Evolutionary conservation across 2,888 invertebrate species (phyloP).

Genomic region (Heliconius ethilla): DNA sequence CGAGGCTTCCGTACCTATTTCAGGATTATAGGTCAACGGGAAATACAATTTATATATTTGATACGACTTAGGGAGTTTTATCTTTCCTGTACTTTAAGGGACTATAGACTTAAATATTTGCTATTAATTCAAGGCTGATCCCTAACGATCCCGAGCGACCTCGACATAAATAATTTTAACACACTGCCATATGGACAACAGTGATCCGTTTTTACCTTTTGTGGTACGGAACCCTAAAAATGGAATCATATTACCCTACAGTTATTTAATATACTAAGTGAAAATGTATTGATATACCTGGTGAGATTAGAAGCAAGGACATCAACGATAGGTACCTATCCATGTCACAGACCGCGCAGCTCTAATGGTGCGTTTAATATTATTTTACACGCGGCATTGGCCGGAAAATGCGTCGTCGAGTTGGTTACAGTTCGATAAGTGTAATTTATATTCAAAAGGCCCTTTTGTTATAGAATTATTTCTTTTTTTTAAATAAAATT

Average conservation of each 20-base stretch:
- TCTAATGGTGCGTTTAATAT: conserved; percentile 75
- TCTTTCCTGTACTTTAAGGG: too few relatives aligned
- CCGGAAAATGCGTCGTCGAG: conserved; percentile 42
- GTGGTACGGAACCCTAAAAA: too few relatives aligned
- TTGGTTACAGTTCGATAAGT: conserved; percentile 19
- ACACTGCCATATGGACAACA: too few relatives aligned
- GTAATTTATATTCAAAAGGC: neutral
- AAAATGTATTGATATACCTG: conserved; percentile 25
- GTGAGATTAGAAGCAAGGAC: conserved; percentile 60
- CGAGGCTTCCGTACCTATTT: too few relatives aligned
- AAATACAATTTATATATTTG: too few relatives aligned
- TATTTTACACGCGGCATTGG: conserved; percentile 61
- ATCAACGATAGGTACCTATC: conserved; percentile 52
- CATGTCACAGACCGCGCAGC: conserved; percentile 66
- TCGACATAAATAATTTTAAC: too few relatives aligned
- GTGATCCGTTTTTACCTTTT: too few relatives aligned
- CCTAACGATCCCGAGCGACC: too few relatives aligned
- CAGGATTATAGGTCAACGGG: too few relatives aligned
- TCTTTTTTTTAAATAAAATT: neutral
- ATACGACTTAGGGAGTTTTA: too few relatives aligned
- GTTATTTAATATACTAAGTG: neutral
- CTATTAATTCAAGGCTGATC: too few relatives aligned
- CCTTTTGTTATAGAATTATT: neutral
- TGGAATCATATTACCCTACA: neutral
- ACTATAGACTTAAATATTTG: neutral